Conservation (phyloP, 2,113 vertebrate species). For the Pheucticus melanocephalus region DNA sequence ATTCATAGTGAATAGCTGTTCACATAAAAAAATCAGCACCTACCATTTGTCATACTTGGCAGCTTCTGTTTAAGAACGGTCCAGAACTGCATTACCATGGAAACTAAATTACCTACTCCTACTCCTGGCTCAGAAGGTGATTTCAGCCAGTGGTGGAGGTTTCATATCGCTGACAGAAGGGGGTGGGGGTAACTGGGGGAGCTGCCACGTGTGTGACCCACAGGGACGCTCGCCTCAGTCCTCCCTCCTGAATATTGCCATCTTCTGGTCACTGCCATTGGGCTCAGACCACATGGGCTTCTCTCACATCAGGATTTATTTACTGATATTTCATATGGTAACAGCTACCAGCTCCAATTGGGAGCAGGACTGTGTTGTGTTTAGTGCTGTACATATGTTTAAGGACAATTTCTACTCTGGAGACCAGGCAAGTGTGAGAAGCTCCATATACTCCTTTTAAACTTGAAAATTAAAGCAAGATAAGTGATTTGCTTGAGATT, state of each 20-base stretch:
- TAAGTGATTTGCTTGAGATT: not conserved
- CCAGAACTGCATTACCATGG: constrained; percentile 59
- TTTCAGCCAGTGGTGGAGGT: constrained; percentile 16
- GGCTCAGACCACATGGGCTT: not conserved
- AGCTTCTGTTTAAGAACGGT: constrained; percentile 63
- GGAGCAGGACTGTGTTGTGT: not conserved
- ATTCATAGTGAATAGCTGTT: constrained; percentile 57
- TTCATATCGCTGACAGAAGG: constrained; percentile 7
- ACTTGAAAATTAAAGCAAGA: not conserved
- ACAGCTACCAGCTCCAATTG: not conserved
- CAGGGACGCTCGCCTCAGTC: not conserved
- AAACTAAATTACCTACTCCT: constrained; percentile 62
- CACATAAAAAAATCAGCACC: constrained; percentile 66
- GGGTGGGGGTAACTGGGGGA: not conserved
- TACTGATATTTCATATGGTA: not conserved
- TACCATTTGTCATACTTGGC: constrained; percentile 57
- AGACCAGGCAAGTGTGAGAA: not conserved
- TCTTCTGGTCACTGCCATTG: not conserved
- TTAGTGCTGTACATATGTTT: not conserved
- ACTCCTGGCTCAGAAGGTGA: constrained; percentile 48
- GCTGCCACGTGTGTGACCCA: not conserved
- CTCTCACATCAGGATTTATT: not conserved
- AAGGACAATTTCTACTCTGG: not conserved
- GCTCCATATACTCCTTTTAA: not conserved
- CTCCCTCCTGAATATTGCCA: not conserved